Evolutionary conservation across 2,888 invertebrate genomes (phyloP), one percentile per base, ranked within the genome.

Genomic region (Pristionchus mayeri): DNA sequence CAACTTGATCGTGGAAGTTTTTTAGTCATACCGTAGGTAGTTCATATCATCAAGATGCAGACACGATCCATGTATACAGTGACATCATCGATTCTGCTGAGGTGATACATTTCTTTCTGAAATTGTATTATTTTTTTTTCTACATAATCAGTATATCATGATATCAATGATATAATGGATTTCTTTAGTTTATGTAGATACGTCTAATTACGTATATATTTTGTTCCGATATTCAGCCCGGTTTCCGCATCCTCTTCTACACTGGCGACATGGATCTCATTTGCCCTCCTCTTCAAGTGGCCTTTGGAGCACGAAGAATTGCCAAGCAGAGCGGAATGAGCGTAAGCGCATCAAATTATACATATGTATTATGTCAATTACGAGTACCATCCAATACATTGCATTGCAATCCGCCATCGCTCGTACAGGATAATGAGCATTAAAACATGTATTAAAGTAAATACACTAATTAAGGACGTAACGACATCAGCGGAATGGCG

Each of bases 231-330:
- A n/a, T n/a, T n/a, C n/a, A n/a, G n/a, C n/a, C n/a, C 27, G 57
- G 30, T 60, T 60, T 60, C 57, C 57, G 57, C 27, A 60, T 60
- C 57, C 57, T 60, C 11, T 60, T 60, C 57, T 60, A 60, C 13
- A 60, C 57, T 9, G 57, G 57, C 16, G 57, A 60, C 30, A 60
- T 60, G 57, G 57, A 60, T 30, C 30, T 60, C 1, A 30, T 60
- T 9, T 60, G 57, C 13, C 57, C 57, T 24, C 57, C 57, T 4
- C 57, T 60, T 0, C 57, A 60, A 24, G 57, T 60, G 3, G 57
- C 57, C 13, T 60, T 27, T 27, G 57, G 27, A 13, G 57, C 57
- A 2, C 24, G 30, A 4, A 30, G 57, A 60, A 60, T 60, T 13
- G 27, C 57, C 16, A 30, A 60, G 27, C 13, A 3, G 13, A 60